Evolutionary conservation across 2,797 vertebrate genomes (phyloP).

Genomic region (Eulemur rubriventer): DNA sequence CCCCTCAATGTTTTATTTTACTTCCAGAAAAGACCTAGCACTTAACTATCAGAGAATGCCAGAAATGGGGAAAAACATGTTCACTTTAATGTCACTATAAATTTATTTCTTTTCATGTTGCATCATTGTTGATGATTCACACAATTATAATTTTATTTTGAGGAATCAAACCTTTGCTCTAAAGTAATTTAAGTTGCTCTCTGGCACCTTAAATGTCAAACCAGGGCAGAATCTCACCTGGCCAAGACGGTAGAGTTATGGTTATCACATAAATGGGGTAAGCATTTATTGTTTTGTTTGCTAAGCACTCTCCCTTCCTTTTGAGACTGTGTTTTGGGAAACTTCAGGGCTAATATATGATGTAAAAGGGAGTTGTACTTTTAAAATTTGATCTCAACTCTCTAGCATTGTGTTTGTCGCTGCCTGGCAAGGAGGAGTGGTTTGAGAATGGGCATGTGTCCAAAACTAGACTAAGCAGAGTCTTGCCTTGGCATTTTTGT

Average conservation of each 20-base stretch:
- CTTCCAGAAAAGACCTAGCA: background rate
- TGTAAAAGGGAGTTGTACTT: background rate
- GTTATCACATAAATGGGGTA: background rate
- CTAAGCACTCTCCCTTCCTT: background rate
- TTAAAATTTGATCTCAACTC: background rate
- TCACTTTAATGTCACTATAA: background rate
- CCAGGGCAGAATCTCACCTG: background rate
- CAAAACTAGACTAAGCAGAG: too few species aligned
- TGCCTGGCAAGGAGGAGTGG: background rate
- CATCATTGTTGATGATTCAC: background rate
- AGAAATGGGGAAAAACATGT: background rate
- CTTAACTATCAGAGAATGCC: slow-evolving; percentile 29
- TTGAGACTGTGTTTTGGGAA: slow-evolving; percentile 12
- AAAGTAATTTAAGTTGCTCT: background rate
- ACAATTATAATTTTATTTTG: background rate
- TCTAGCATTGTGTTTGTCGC: background rate
- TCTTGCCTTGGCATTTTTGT: background rate
- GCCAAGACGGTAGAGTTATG: background rate
- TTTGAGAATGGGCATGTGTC: background rate
- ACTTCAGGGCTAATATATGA: background rate
- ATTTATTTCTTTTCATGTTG: slow-evolving; percentile 4
- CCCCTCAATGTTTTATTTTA: slow-evolving; percentile 26
- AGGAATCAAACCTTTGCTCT: background rate
- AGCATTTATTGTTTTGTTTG: background rate
- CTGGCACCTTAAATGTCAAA: background rate